Evolutionary conservation across 2,113 vertebrate species (phyloP), one percentile per base, ranked within the genome.

Genomic region (Dunckerocampus dactyliophorus): DNA sequence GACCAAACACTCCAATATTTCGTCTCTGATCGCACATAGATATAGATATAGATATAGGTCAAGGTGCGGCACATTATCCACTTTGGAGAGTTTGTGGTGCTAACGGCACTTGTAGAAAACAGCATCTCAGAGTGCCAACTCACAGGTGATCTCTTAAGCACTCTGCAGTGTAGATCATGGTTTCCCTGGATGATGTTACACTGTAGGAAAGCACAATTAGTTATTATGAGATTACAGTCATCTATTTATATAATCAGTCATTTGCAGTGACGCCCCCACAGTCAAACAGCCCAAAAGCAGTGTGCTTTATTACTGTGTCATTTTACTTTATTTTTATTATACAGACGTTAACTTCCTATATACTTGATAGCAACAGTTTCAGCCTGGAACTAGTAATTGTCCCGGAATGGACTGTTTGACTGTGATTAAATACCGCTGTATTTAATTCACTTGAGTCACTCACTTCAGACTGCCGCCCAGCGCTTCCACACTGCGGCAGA

Each of bases 401-500:
- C 37, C 8, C 37, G 2, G 10, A 12, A 39, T 12, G 10, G 37
- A 39, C 37, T 43, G 39, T 34, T 8, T 34, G 31, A 34, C 39
- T 14, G 11, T 13, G 39, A 14, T 6, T 8, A 34, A 8, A 8
- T 39, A 39, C 9, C 2, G 37, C 37, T 39, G 11, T 12, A 39
- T 39, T 39, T 43, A 0, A 42, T 42, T 42, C 11, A 3, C 19
- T 49, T 49, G 15, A 45, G 28, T 66, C 65, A 92, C 92, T 88
- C 71, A 98, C 95, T 93, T 95, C 74, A 98, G 82, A 79, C 82
- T 93, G 52, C 91, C 92, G 22, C 94, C 95, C 56, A 94, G 82
- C 39, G 93, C 92, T 88, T 97, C 94, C 60, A 98, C 87, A 64
- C 94, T 89, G 10, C 91, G 93, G 54, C 92, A 95, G 80, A 98